A percentile compares a stretch with the other conserved stretches of the same genome.
Evolutionary conservation across 2,797 vertebrate genomes (phyloP).

Genomic region (Periparus ater): DNA sequence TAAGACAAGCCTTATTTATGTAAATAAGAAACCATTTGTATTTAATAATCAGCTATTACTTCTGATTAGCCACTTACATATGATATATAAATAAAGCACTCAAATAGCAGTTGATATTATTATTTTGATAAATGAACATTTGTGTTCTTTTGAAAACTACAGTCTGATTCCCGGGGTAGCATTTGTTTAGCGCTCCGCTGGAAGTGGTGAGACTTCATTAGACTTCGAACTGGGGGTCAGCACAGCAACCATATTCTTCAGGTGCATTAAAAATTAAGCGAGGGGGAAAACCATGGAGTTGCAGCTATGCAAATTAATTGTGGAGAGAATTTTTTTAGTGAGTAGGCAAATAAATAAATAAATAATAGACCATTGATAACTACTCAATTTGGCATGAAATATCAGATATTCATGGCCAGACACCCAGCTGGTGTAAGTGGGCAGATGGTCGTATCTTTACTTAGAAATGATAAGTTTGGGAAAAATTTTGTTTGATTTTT

Average conservation of each 20-base stretch:
- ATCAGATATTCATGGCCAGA: constrained; percentile 60
- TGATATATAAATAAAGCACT: constrained; percentile 34
- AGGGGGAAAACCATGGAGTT: not conserved
- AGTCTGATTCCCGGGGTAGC: not conserved
- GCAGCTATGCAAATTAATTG: not conserved
- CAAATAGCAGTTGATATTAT: constrained; percentile 22
- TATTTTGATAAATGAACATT: constrained; percentile 51
- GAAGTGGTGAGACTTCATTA: not conserved
- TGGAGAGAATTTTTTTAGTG: not conserved
- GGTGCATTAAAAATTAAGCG: not conserved
- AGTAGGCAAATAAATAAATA: constrained; percentile 40
- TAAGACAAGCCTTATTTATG: constrained; percentile 42
- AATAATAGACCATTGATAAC: constrained; percentile 51
- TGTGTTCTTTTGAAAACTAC: constrained; percentile 19
- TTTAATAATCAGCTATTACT: constrained; percentile 56
- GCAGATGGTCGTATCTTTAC: constrained; percentile 66
- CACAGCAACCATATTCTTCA: constrained; percentile 5
- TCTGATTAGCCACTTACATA: constrained; percentile 47
- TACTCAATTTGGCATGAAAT: constrained; percentile 58
- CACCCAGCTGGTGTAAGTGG: constrained; percentile 64
- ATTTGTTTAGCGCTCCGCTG: not conserved
- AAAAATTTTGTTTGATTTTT: not conserved
- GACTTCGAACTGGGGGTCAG: fast-evolving
- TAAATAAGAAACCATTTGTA: constrained; percentile 54
- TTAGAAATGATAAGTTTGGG: constrained; percentile 56